These are phyloP conservation scores for Frieseomelitta varia DNA, from an alignment of 1,140 invertebrate genomes.

Conservation along the genomic window DNA sequence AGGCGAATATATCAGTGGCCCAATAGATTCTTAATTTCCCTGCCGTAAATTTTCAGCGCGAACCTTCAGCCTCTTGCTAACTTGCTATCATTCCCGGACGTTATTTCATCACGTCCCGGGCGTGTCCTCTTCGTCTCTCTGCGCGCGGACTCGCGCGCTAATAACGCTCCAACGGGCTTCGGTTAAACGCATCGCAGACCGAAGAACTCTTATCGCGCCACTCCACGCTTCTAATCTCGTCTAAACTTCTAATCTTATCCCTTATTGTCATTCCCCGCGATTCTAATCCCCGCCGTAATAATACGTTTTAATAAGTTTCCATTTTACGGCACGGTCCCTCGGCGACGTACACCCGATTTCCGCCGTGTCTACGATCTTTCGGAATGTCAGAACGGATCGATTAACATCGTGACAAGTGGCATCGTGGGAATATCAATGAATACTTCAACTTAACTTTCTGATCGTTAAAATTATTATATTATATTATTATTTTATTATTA, in stretches of 20 bases:
- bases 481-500: no score
- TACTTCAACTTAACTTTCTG: not conserved
- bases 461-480: no score
- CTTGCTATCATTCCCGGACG: slow-evolving; percentile 16
- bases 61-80: not conserved
- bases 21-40: slow-evolving; percentile 46
- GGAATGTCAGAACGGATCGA: not conserved
- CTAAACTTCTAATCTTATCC: slow-evolving; percentile 41
- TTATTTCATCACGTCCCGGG: not conserved
- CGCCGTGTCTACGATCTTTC: slow-evolving; percentile 3
- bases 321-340: not conserved
- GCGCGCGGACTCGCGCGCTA: not conserved
- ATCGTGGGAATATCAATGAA: not conserved
- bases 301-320: slow-evolving; percentile 39
- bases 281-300: slow-evolving; percentile 8
- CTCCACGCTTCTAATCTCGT: slow-evolving; percentile 39
- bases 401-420: not conserved
- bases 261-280: slow-evolving; percentile 19
- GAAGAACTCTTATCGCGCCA: slow-evolving; percentile 21
- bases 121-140: slow-evolving; percentile 4
- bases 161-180: slow-evolving; percentile 31
- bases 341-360: not conserved
- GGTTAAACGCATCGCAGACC: not conserved
- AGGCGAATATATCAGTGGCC: not conserved
- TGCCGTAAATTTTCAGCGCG: slow-evolving; percentile 15